Conservation (phyloP, 2,888 invertebrate genomes). For the Lamellibrachia satsuma region DNA sequence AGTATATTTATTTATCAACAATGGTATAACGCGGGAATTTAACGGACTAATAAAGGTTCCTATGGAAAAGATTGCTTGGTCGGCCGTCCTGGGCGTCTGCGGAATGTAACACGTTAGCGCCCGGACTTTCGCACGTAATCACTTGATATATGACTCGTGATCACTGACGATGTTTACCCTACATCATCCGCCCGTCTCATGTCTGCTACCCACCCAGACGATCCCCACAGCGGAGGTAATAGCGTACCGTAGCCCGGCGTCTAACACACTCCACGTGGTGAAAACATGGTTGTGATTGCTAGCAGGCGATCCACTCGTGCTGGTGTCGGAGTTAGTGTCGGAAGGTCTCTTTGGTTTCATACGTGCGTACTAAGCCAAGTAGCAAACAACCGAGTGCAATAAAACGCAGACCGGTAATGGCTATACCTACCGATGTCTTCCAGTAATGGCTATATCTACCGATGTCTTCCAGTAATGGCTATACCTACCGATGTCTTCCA, state of each 20-base stretch:
- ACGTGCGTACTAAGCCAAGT: neutral
- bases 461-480: neutral
- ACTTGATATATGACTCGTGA: neutral
- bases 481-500: too few species aligned
- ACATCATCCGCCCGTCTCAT: neutral
- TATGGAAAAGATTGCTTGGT: neutral
- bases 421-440: neutral
- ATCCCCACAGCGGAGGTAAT: neutral
- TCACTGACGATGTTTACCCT: neutral
- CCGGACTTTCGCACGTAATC: neutral
- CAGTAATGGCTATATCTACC: neutral
- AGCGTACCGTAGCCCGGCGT: neutral
- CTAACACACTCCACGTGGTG: constrained; percentile 10
- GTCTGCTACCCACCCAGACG: neutral
- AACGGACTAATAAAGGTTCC: too few species aligned
- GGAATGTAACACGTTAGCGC: neutral
- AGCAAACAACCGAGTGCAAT: neutral
- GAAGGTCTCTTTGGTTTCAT: neutral
- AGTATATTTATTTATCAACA: neutral
- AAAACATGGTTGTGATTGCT: neutral
- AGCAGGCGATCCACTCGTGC: neutral
- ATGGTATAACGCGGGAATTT: neutral
- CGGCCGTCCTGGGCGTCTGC: neutral
- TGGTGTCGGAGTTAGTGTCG: neutral
- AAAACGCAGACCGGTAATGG: neutral